A percentile compares a stretch with the other conserved stretches of the same genome.
Evolutionary conservation across 1,140 invertebrate genomes (phyloP).

Genomic region (Macrocentrus cingulum): DNA sequence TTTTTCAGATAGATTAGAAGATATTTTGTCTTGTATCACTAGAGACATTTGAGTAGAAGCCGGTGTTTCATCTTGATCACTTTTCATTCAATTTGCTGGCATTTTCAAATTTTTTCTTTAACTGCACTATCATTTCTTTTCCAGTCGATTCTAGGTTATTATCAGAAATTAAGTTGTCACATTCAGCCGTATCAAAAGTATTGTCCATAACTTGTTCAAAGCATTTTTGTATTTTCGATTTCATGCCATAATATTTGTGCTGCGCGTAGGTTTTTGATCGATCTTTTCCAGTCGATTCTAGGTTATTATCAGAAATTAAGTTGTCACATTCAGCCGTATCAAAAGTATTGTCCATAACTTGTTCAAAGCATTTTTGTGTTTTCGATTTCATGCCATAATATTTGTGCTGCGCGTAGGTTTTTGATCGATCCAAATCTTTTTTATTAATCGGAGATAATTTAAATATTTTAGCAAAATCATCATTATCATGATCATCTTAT

Average conservation of each 20-base stretch:
- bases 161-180: neutral
- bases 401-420: conserved; percentile 17
- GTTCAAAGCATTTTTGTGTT: conserved; percentile 12
- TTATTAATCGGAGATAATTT: too few relatives aligned
- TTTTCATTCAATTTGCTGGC: too few relatives aligned
- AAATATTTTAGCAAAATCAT: too few relatives aligned
- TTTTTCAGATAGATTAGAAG: too few relatives aligned
- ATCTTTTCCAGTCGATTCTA: conserved; percentile 14
- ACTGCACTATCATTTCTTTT: too few relatives aligned
- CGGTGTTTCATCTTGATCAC: too few relatives aligned
- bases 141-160: conserved; percentile 2
- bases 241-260: conserved; percentile 16
- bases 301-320: neutral
- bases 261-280: conserved; percentile 19
- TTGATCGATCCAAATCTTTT: conserved; percentile 20
- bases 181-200: neutral
- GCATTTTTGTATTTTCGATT: conserved; percentile 16
- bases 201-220: conserved; percentile 7
- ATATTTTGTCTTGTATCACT: too few relatives aligned
- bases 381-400: conserved; percentile 19
- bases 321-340: neutral
- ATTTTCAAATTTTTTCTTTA: too few relatives aligned
- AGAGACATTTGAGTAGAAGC: too few relatives aligned
- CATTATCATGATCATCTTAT: too few relatives aligned
- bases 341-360: neutral